phyloP scores from a whole-genome alignment of 2,113 vertebrate species.

The Lepidothrix coronata region DNA sequence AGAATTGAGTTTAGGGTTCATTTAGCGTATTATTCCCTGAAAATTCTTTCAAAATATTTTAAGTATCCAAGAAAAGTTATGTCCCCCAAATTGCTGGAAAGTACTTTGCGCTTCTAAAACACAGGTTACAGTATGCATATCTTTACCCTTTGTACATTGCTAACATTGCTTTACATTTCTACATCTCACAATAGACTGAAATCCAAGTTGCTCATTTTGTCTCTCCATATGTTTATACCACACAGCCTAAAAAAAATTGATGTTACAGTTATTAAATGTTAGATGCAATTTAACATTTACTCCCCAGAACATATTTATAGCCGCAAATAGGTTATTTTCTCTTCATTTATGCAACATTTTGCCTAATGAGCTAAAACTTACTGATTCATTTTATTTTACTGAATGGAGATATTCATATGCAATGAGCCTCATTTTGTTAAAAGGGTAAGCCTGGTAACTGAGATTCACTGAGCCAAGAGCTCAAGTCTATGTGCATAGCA shows the following conservation, averaged over 20 bases:
- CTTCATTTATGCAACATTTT: constrained; percentile 35
- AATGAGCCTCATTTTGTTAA: not conserved
- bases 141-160: not conserved
- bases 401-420: not conserved
- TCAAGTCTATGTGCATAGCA: not conserved
- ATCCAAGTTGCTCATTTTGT: not conserved
- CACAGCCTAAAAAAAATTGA: not conserved
- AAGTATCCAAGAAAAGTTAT: not conserved
- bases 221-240: not conserved
- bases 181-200: not conserved
- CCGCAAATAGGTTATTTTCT: not conserved
- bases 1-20: not conserved
- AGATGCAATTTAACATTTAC: constrained; percentile 16
- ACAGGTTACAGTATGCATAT: rapidly evolving
- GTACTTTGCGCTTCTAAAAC: not conserved
- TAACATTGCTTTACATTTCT: not conserved
- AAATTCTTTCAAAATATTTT: not conserved
- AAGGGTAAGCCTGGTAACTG: not conserved
- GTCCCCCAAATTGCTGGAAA: not conserved
- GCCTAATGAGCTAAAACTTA: constrained; percentile 51
- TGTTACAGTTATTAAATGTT: not conserved
- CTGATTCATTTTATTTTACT: constrained; percentile 48
- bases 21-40: not conserved
- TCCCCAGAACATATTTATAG: not conserved
- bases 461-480: not conserved